phyloP scores from a whole-genome alignment of 1,140 invertebrate species.

The Aphelinus atriplicis region DNA sequence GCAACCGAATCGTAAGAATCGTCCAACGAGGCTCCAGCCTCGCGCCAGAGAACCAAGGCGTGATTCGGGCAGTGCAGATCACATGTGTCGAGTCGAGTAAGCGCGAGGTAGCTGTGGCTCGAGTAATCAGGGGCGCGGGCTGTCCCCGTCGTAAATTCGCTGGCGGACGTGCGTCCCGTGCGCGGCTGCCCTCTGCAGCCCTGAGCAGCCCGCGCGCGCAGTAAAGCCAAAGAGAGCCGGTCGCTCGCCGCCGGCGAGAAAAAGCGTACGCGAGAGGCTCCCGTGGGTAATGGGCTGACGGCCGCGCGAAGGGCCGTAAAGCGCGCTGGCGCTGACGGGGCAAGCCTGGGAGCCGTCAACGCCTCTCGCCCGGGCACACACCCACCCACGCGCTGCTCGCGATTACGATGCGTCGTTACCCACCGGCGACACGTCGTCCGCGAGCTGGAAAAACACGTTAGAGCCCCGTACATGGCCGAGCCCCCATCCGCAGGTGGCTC shows the following conservation, averaged over 20 bases:
- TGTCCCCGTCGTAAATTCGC: too few relatives aligned
- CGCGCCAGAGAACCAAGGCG: too few relatives aligned
- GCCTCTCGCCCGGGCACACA: constrained; percentile 44
- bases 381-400: not conserved
- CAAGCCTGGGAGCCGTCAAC: constrained; percentile 63
- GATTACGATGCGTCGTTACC: constrained; percentile 29
- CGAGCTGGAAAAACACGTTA: not conserved
- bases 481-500: not conserved
- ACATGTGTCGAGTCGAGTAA: too few relatives aligned
- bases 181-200: too few relatives aligned
- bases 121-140: too few relatives aligned
- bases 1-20: too few relatives aligned
- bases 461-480: not conserved
- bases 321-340: constrained; percentile 60
- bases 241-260: constrained; percentile 43
- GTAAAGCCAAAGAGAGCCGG: constrained; percentile 42
- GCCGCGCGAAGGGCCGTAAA: constrained; percentile 59
- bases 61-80: too few relatives aligned
- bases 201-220: not conserved
- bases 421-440: not conserved
- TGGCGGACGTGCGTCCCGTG: too few relatives aligned
- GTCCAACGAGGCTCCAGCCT: too few relatives aligned
- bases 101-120: too few relatives aligned
- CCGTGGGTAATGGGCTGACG: too few relatives aligned
- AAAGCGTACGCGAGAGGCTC: constrained; percentile 56